These are phyloP conservation scores for Laspeyria flexula DNA, from an alignment of 2,888 invertebrate genomes.

Conservation along the genomic window DNA sequence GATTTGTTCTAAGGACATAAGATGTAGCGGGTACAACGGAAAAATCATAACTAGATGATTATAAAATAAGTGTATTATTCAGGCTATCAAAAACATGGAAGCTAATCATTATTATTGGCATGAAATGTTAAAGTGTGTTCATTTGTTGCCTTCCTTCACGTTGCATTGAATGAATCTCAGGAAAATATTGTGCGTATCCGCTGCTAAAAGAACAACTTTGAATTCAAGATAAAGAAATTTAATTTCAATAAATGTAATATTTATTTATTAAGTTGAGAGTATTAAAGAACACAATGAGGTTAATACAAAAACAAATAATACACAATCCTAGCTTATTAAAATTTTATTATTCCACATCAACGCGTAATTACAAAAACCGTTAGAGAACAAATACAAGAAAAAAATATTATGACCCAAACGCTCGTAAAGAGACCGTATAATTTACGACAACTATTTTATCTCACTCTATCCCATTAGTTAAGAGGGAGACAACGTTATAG, in stretches of 20 bases:
- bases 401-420: constrained; percentile 18
- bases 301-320: neutral
- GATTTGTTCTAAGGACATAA: constrained; percentile 16
- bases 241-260: no score
- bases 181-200: no score
- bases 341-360: constrained; percentile 1
- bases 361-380: constrained; percentile 4
- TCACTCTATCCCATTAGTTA: constrained; percentile 24
- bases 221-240: no score
- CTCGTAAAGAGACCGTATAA: constrained; percentile 26
- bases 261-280: no score
- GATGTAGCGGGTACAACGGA: neutral
- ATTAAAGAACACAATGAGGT: neutral
- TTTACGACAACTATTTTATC: constrained; percentile 29
- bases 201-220: no score
- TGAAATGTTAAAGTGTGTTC: no score
- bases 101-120: no score
- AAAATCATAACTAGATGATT: neutral
- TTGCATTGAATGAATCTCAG: no score
- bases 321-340: neutral
- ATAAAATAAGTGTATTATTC: no score
- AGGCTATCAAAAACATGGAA: no score
- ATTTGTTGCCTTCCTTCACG: no score
- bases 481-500: constrained; percentile 19
- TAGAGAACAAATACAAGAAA: neutral